A percentile compares a stretch with the other conserved stretches of the same genome.
Evolutionary conservation across 2,113 vertebrate genomes (phyloP).

Genomic region (Xiphophorus hellerii): DNA sequence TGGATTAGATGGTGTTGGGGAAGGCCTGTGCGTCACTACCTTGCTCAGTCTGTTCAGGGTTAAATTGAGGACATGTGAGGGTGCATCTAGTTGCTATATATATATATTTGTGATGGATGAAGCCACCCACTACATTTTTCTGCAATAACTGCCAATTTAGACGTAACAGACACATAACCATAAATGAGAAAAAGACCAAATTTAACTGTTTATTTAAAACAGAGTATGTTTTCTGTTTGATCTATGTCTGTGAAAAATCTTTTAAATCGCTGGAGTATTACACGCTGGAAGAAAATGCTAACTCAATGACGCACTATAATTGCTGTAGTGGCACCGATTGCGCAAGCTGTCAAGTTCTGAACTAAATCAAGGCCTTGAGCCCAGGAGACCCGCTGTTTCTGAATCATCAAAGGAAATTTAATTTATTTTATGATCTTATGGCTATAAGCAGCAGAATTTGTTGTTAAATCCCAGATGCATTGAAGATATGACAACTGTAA

Average conservation of each 20-base stretch:
- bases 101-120: slow-evolving; percentile 31
- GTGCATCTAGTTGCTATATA: slow-evolving; percentile 24
- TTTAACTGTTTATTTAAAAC: not conserved
- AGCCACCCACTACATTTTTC: slow-evolving; percentile 29
- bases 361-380: not conserved
- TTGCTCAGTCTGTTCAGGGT: slow-evolving; percentile 34
- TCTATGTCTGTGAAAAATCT: not conserved
- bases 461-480: not conserved
- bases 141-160: slow-evolving; percentile 16
- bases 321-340: not conserved
- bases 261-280: slow-evolving; percentile 1
- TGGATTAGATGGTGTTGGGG: slow-evolving; percentile 40
- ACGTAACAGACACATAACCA: not conserved
- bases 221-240: not conserved
- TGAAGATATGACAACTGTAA: not conserved
- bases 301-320: not conserved
- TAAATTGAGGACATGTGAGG: slow-evolving; percentile 34
- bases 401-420: slow-evolving; percentile 1
- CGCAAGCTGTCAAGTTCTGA: not conserved
- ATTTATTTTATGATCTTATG: not conserved
- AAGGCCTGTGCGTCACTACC: slow-evolving; percentile 67
- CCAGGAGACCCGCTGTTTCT: not conserved
- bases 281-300: not conserved
- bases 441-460: not conserved
- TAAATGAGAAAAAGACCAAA: slow-evolving; percentile 22